Base-by-base conservation (phyloP, 1,140 invertebrate species). In the Cylas formicarius region DNA sequence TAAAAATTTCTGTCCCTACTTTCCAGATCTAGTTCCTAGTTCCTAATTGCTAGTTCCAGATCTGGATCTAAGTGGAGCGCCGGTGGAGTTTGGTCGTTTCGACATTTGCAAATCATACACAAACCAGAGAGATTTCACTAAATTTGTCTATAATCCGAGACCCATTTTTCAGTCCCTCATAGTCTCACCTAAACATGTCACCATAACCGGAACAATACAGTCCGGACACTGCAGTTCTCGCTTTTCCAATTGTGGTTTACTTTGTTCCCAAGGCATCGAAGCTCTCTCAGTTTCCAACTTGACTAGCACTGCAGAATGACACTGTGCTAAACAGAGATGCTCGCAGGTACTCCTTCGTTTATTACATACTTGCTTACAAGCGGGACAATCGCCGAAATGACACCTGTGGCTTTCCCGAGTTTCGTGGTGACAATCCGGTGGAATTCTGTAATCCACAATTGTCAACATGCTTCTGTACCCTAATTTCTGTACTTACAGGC, bases 351-450 rank as follows among this genome's bases (percentile, higher is more conserved):
- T 59, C 8, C 72, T 60, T 1, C 52, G 44, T 55, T 83, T 78
- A 0, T 67, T 68, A 66, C 91, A 95, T 10, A 78, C 67, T 57
- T 85, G 79, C 23, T 69, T 71, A 63, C 91, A 96, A 0, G 82
- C 77, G 6, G 90, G 90, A 68, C 91, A 96, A 8, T 80, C 72
- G 0, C 84, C 86, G 64, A 87, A 88, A 65, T 96, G 91, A 61
- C 91, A 96, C 17, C 73, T 72, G 64, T 96, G 91, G 8, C 74
- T 74, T 42, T 84, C 72, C 9, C 77, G 69, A 48, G 67, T 73
- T 26, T 75, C 67, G 61, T 93, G 88, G 53, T 89, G 80, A 63
- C 91, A 94, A 29, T 82, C 78, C 18, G 86, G 71, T 2, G 78
- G 74, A 29, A 76, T 72, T 51, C 82, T 85, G 53, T 16, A 61